Evolutionary conservation across 2,888 invertebrate genomes (phyloP).

Genomic region (Harmothoe impar): DNA sequence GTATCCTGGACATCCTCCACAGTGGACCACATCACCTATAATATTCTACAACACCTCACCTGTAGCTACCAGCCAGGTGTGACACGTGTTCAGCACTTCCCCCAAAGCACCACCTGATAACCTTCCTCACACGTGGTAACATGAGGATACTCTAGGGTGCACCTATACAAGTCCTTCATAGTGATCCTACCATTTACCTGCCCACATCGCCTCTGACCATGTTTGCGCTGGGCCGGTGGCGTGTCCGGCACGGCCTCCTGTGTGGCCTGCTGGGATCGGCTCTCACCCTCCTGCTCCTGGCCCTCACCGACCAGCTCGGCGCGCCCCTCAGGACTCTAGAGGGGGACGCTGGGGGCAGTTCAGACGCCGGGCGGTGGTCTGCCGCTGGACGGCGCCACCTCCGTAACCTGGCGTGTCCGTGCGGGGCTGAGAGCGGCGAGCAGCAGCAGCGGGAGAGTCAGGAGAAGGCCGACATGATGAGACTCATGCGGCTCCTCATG

Average conservation of each 20-base stretch:
- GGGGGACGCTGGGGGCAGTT: not conserved
- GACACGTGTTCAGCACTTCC: too few species aligned
- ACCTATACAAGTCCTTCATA: too few species aligned
- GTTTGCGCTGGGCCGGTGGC: not conserved
- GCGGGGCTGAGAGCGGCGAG: not conserved
- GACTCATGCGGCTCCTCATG: not conserved
- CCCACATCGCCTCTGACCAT: not conserved
- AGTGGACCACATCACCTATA: too few species aligned
- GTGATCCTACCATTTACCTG: too few species aligned
- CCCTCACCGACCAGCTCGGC: not conserved
- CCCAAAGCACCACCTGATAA: too few species aligned
- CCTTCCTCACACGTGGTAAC: too few species aligned
- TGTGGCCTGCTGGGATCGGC: not conserved
- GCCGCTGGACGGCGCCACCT: not conserved
- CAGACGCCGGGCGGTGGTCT: not conserved
- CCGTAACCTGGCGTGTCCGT: slow-evolving; percentile 11
- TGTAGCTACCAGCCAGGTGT: too few species aligned
- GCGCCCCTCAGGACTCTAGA: not conserved
- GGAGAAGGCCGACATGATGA: slow-evolving; percentile 31
- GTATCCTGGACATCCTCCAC: too few species aligned
- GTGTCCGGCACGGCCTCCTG: not conserved
- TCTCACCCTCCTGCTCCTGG: not conserved
- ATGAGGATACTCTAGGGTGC: too few species aligned
- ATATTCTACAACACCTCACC: too few species aligned
- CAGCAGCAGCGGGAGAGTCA: not conserved